Conservation (phyloP, 2,888 invertebrate genomes). For the Blomia tropicalis region DNA sequence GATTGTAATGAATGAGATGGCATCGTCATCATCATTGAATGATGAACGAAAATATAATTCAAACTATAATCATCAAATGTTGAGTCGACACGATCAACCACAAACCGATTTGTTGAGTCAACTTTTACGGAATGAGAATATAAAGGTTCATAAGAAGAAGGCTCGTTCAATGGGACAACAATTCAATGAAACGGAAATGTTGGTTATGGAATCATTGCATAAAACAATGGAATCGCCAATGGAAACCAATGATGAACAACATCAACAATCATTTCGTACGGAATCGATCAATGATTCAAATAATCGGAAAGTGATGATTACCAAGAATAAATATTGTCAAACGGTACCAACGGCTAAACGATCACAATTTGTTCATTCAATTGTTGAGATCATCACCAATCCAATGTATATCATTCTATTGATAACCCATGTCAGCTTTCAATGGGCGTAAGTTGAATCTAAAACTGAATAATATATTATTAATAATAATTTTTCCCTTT, state of each 20-base stretch:
- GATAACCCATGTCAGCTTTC: slow-evolving; percentile 20
- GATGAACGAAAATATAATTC: neutral
- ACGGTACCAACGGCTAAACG: neutral
- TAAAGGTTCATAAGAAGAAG: slow-evolving; percentile 4
- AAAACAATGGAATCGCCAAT: neutral
- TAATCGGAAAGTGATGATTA: neutral
- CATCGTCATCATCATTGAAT: neutral
- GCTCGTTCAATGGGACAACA: neutral
- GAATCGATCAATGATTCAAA: neutral
- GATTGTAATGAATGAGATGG: neutral
- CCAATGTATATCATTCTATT: slow-evolving; percentile 21
- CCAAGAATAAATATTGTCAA: neutral
- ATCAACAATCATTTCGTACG: neutral
- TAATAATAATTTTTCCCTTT: neutral
- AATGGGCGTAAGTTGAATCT: slow-evolving; percentile 15
- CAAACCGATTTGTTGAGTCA: neutral
- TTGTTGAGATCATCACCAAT: slow-evolving; percentile 2
- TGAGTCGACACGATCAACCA: too few species aligned
- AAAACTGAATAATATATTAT: neutral
- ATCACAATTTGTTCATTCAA: neutral
- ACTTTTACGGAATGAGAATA: neutral
- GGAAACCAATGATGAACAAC: neutral
- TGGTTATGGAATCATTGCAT: neutral
- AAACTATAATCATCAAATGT: neutral
- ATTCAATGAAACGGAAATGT: slow-evolving; percentile 8